A percentile compares a stretch with the other conserved stretches of the same genome.
These are phyloP conservation scores for Nothobranchius furzeri DNA, from an alignment of 2,113 vertebrate species.

Conservation along the genomic window DNA sequence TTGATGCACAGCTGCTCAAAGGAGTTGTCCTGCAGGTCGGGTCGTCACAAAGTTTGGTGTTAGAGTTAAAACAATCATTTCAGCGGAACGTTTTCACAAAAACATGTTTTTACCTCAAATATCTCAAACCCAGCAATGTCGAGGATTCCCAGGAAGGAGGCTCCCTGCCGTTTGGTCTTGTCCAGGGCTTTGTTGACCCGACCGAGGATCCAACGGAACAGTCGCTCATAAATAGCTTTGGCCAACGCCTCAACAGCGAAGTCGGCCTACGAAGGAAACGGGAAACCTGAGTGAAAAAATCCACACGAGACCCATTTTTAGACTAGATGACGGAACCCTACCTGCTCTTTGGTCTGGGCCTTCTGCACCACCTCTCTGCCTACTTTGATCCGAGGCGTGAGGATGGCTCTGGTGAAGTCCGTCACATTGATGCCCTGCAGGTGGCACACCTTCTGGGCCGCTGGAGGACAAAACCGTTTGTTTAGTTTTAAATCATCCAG, in stretches of 20 bases:
- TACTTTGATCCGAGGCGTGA: conserved; percentile 96
- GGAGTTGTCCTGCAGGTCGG: conserved; percentile 86
- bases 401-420: conserved; percentile 91
- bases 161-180: conserved; percentile 93
- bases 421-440: conserved; percentile 95
- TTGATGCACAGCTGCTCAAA: conserved; percentile 98
- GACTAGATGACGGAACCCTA: conserved; percentile 36
- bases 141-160: conserved; percentile 96
- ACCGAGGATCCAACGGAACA: conserved; percentile 92
- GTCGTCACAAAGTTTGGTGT: not conserved
- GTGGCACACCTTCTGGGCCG: conserved; percentile 96
- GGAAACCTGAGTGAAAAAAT: not conserved
- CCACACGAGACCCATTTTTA: too few species aligned
- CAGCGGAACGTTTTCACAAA: not conserved
- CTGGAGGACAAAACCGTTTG: conserved; percentile 60
- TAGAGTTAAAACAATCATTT: not conserved
- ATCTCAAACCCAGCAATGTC: conserved; percentile 98
- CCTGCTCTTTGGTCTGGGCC: conserved; percentile 98
- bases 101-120: conserved; percentile 85
- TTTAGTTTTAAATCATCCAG: not conserved
- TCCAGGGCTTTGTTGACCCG: conserved; percentile 95
- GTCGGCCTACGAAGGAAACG: conserved; percentile 82
- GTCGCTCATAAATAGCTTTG: conserved; percentile 91
- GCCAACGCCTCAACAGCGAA: conserved; percentile 93
- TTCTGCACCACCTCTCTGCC: conserved; percentile 96